Conservation (phyloP, 2,797 vertebrate genomes). For the Heteromormyrus szaboi region DNA sequence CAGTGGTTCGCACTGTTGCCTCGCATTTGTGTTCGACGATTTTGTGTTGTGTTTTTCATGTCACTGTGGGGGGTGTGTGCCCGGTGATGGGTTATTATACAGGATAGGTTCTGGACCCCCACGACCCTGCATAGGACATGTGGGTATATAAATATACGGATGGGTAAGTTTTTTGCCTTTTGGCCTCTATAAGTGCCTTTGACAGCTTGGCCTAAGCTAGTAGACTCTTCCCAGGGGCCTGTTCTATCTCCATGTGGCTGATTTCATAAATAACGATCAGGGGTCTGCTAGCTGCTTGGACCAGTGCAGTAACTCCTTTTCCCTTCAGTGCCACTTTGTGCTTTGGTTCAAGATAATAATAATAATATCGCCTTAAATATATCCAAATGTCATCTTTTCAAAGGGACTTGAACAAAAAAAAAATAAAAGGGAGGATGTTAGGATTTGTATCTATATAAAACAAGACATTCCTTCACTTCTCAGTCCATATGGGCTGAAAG, state of each 20-base stretch:
- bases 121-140: not conserved
- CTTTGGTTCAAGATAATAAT: slow-evolving; percentile 1
- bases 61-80: not conserved
- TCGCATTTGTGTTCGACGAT: not conserved
- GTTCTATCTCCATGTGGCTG: not conserved
- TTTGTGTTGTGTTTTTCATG: not conserved
- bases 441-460: slow-evolving; percentile 1
- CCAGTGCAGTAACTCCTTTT: not conserved
- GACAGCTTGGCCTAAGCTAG: not conserved
- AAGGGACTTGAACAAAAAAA: not conserved
- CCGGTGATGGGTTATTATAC: not conserved
- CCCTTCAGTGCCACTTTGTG: not conserved
- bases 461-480: not conserved
- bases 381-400: slow-evolving; percentile 15
- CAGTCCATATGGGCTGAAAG: not conserved
- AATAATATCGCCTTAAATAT: not conserved
- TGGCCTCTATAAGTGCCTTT: not conserved
- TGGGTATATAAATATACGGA: not conserved
- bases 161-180: not conserved
- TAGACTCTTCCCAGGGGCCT: not conserved
- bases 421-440: not conserved
- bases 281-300: not conserved
- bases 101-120: not conserved
- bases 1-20: not conserved
- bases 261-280: not conserved